Conservation (phyloP, 2,888 invertebrate species). For the Zaprionus obscuricornis region DNA sequence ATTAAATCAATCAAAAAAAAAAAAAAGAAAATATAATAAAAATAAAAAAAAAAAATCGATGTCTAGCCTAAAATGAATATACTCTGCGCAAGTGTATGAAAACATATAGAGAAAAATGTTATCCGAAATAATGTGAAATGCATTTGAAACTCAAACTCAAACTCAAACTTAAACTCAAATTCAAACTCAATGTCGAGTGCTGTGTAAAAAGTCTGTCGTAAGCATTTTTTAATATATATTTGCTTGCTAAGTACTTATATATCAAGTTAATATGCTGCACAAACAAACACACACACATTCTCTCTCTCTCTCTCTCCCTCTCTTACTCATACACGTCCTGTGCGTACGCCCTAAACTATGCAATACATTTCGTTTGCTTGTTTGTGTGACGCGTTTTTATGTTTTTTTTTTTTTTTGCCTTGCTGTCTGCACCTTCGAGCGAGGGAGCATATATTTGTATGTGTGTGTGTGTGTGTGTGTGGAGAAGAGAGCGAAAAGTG, state of each 20-base stretch:
- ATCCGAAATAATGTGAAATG: constrained; percentile 26
- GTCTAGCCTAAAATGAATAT: too few species aligned
- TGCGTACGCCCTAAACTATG: constrained; percentile 62
- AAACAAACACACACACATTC: constrained; percentile 20
- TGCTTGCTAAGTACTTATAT: constrained; percentile 59
- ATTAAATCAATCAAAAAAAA: too few species aligned
- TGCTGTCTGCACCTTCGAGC: constrained; percentile 32
- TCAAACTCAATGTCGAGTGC: constrained; percentile 8
- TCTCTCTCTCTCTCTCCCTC: background rate
- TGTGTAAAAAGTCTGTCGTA: constrained; percentile 46
- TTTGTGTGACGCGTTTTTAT: constrained; percentile 53
- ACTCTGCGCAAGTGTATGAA: too few species aligned
- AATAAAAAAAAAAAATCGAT: constrained; percentile 11
- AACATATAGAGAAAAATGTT: too few species aligned
- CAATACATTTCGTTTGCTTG: constrained; percentile 72
- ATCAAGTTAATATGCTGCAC: constrained; percentile 69
- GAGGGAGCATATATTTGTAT: constrained; percentile 9
- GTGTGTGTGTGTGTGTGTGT: constrained; percentile 14
- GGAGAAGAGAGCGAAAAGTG: background rate
- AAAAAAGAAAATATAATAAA: background rate
- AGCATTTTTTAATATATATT: constrained; percentile 59
- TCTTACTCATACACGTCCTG: constrained; percentile 6
- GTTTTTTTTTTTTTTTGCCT: background rate
- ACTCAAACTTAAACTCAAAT: too few species aligned
- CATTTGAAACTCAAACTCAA: too few species aligned